A percentile compares a stretch with the other conserved stretches of the same genome.
Conservation (phyloP, 2,797 vertebrate species). For the Mormyrus hasselquistii region DNA sequence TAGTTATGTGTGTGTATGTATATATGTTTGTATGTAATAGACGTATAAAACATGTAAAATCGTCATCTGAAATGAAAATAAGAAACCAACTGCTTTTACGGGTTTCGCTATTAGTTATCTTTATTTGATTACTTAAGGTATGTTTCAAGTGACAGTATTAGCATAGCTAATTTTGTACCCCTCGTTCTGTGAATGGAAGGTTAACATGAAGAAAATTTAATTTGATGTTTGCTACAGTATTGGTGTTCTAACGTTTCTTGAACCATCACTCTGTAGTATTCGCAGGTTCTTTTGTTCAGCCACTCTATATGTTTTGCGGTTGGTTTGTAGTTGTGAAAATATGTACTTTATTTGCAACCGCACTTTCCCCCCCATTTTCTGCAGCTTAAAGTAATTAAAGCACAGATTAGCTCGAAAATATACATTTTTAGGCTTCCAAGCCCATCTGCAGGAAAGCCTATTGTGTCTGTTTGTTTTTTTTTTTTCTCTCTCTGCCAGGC, state of each 20-base stretch:
- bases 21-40: background rate
- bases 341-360: background rate
- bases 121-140: background rate
- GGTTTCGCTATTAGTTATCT: background rate
- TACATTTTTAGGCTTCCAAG: constrained; percentile 39
- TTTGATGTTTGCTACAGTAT: background rate
- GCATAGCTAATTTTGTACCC: background rate
- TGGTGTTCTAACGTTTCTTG: constrained; percentile 14
- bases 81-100: background rate
- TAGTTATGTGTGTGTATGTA: background rate
- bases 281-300: constrained; percentile 34
- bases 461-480: constrained; percentile 1
- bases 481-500: background rate
- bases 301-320: constrained; percentile 24
- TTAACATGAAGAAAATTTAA: background rate
- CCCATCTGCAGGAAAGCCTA: constrained; percentile 12
- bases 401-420: constrained; percentile 67
- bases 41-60: background rate
- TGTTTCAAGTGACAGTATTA: background rate
- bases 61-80: background rate
- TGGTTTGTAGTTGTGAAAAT: constrained; percentile 16
- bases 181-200: background rate
- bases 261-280: constrained; percentile 48
- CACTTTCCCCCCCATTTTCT: constrained; percentile 43
- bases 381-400: constrained; percentile 64